Evolutionary conservation across 1,140 invertebrate genomes (phyloP).

Genomic region (Daktulosphaira vitifoliae): DNA sequence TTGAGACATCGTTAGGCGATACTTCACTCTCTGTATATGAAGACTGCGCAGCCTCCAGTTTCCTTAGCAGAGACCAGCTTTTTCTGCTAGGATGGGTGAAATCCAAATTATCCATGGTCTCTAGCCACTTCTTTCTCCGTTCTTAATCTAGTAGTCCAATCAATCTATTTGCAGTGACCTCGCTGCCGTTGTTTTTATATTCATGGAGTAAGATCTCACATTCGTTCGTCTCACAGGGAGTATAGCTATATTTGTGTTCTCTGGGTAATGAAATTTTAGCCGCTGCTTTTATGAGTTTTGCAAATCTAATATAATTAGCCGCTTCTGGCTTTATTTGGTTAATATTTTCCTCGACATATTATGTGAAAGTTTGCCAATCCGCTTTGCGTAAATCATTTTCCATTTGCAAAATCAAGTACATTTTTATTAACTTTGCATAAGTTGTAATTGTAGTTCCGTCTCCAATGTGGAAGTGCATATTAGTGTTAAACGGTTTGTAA

Average conservation of each 20-base stretch:
- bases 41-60: not conserved
- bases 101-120: not conserved
- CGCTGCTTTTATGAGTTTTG: slow-evolving; percentile 26
- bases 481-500: too few relatives aligned
- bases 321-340: not conserved
- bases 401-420: too few relatives aligned
- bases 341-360: slow-evolving; percentile 1
- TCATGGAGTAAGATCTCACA: not conserved
- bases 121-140: not conserved
- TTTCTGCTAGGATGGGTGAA: not conserved
- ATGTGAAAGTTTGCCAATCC: not conserved
- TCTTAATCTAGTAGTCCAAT: not conserved
- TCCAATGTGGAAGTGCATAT: too few relatives aligned
- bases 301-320: not conserved
- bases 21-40: not conserved
- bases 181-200: not conserved
- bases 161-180: slow-evolving; percentile 27
- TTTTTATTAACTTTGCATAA: too few relatives aligned
- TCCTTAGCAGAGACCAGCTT: not conserved
- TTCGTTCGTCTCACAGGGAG: not conserved
- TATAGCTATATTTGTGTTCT: not conserved
- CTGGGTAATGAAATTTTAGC: not conserved
- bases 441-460: too few relatives aligned
- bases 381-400: not conserved
- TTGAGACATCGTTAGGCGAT: not conserved